phyloP scores from a whole-genome alignment of 1,140 invertebrate genomes.

The Planococcus citri region DNA sequence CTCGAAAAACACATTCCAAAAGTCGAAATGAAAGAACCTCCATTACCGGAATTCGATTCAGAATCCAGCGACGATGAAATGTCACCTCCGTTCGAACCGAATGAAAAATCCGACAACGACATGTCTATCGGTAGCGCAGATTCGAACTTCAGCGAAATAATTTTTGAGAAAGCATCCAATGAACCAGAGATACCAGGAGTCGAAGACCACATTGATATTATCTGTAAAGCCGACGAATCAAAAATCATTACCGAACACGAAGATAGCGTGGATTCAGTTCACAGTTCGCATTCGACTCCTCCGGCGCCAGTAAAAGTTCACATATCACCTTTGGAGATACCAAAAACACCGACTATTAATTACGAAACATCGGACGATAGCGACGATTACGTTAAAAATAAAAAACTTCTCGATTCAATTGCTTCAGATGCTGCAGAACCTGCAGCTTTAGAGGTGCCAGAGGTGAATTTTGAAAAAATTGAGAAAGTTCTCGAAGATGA shows the following conservation, averaged over 20 bases:
- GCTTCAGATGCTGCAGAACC: not conserved
- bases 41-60: not conserved
- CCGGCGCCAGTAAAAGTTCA: not conserved
- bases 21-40: not conserved
- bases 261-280: not conserved
- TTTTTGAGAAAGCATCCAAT: not conserved
- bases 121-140: not conserved
- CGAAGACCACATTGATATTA: not conserved
- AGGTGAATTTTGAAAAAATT: conserved; percentile 14
- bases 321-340: conserved; percentile 25
- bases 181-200: not conserved
- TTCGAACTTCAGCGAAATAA: not conserved
- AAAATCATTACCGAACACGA: not conserved
- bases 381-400: conserved; percentile 23
- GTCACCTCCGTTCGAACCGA: not conserved
- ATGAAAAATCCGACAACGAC: not conserved
- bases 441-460: not conserved
- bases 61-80: not conserved
- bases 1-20: not conserved
- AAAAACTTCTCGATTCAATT: not conserved
- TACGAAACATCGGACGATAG: conserved; percentile 29
- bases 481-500: conserved; percentile 27
- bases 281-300: not conserved
- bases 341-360: conserved; percentile 33
- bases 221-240: not conserved